phyloP scores from a whole-genome alignment of 2,888 invertebrate genomes.

The Yponomeuta malinellus region DNA sequence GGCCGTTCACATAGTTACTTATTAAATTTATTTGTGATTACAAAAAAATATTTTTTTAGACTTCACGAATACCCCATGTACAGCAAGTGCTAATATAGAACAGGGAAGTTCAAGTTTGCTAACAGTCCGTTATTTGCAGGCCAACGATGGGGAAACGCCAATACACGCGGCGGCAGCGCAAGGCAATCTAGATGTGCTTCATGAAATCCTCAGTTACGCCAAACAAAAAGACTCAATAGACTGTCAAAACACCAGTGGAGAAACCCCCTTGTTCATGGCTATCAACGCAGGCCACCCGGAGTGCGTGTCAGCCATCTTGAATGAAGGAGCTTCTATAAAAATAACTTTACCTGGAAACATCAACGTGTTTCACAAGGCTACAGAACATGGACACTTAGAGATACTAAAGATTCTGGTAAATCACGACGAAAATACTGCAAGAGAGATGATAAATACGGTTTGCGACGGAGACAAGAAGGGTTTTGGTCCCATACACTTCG shows the following conservation, averaged over 20 bases:
- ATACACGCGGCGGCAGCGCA: slow-evolving; percentile 71
- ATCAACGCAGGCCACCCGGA: slow-evolving; percentile 53
- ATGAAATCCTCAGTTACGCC: slow-evolving; percentile 66
- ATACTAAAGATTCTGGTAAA: slow-evolving; percentile 71
- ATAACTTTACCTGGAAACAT: slow-evolving; percentile 57
- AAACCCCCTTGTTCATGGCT: slow-evolving; percentile 68
- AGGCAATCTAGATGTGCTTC: slow-evolving; percentile 64
- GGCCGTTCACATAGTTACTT: too few relatives aligned
- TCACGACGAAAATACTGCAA: slow-evolving; percentile 49
- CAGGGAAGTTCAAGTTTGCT: too few relatives aligned
- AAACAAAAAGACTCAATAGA: slow-evolving; percentile 66
- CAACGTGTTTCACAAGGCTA: slow-evolving; percentile 77
- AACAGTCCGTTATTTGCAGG: slow-evolving; percentile 34
- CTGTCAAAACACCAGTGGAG: slow-evolving; percentile 60
- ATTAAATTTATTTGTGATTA: too few relatives aligned
- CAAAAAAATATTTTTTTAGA: too few relatives aligned
- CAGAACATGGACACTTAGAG: slow-evolving; percentile 69
- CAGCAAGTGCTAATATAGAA: too few relatives aligned
- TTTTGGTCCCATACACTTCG: slow-evolving; percentile 71
- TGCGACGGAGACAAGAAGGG: slow-evolving; percentile 56
- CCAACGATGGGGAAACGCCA: slow-evolving; percentile 68
- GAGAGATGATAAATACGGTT: slow-evolving; percentile 43
- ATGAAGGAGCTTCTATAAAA: slow-evolving; percentile 62
- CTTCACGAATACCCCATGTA: too few relatives aligned
- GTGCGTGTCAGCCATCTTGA: slow-evolving; percentile 59